These are phyloP conservation scores for Oryzias javanicus DNA, from an alignment of 2,113 vertebrate species.

Conservation along the genomic window DNA sequence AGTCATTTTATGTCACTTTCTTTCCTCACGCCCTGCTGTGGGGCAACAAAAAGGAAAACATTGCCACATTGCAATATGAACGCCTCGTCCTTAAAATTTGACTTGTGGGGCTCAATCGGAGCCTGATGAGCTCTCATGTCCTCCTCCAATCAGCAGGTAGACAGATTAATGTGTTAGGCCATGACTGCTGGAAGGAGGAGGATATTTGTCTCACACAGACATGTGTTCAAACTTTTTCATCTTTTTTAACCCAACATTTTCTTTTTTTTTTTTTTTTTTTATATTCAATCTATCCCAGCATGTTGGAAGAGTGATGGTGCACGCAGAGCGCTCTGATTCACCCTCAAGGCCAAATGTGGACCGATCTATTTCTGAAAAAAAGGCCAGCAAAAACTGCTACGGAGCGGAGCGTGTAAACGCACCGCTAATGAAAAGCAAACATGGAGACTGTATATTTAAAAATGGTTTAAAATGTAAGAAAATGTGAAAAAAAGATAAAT, in stretches of 20 bases:
- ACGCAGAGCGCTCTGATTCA: constrained; percentile 16
- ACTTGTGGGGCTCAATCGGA: constrained; percentile 28
- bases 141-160: constrained; percentile 35
- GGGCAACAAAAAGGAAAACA: constrained; percentile 36
- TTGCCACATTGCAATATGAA: constrained; percentile 63
- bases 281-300: constrained; percentile 26
- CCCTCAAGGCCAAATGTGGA: constrained; percentile 4
- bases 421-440: too few relatives aligned
- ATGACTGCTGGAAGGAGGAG: constrained; percentile 48
- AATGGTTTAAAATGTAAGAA: too few relatives aligned
- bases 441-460: too few relatives aligned
- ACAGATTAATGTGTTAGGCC: constrained; percentile 61
- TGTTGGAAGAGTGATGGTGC: constrained; percentile 19
- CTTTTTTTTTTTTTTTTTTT: constrained; percentile 23
- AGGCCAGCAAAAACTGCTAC: too few relatives aligned
- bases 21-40: constrained; percentile 33
- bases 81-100: constrained; percentile 23
- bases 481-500: too few relatives aligned
- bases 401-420: too few relatives aligned
- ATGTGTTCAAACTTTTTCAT: constrained; percentile 78
- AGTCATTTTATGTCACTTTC: constrained; percentile 50
- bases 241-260: constrained; percentile 33
- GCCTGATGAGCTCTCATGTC: constrained; percentile 59
- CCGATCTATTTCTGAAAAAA: constrained; percentile 24
- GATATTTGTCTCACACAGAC: constrained; percentile 48